phyloP scores from a whole-genome alignment of 2,113 vertebrate species.

The Sclerurus mexicanus region DNA sequence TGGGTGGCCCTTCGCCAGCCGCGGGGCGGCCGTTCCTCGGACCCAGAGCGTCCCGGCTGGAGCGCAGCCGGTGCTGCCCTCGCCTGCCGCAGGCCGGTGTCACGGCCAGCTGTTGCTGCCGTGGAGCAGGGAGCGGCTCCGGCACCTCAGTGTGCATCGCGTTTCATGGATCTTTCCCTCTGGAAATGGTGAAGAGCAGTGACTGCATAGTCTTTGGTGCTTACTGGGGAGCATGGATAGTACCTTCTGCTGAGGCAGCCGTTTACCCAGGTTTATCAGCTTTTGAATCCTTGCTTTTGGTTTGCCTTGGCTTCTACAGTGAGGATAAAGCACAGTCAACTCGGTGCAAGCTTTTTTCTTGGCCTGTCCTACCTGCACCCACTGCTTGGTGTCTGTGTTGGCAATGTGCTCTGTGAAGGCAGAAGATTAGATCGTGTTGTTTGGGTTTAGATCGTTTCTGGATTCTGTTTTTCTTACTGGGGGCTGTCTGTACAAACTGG shows the following conservation, averaged over 20 bases:
- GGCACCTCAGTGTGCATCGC: fast-evolving
- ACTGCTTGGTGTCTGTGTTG: fast-evolving
- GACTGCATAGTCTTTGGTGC: not conserved
- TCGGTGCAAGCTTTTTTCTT: not conserved
- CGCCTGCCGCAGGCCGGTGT: not conserved
- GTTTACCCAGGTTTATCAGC: fast-evolving
- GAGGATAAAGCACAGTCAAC: too few species aligned
- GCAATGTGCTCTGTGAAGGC: not conserved
- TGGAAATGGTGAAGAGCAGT: fast-evolving
- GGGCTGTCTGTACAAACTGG: not conserved
- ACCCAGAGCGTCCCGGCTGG: not conserved
- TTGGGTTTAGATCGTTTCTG: not conserved
- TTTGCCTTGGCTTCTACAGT: not conserved
- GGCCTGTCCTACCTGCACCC: fast-evolving
- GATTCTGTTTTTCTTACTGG: not conserved
- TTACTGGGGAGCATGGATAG: fast-evolving
- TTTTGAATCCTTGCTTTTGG: not conserved
- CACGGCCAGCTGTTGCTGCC: not conserved
- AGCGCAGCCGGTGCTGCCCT: not conserved
- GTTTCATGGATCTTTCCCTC: fast-evolving
- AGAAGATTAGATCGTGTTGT: not conserved
- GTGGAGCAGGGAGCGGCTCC: not conserved
- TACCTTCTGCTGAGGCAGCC: fast-evolving
- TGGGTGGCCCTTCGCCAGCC: fast-evolving
- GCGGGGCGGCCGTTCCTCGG: fast-evolving